Evolutionary conservation across 2,113 vertebrate species (phyloP).

Genomic region (Psammodynastes pulverulentus): DNA sequence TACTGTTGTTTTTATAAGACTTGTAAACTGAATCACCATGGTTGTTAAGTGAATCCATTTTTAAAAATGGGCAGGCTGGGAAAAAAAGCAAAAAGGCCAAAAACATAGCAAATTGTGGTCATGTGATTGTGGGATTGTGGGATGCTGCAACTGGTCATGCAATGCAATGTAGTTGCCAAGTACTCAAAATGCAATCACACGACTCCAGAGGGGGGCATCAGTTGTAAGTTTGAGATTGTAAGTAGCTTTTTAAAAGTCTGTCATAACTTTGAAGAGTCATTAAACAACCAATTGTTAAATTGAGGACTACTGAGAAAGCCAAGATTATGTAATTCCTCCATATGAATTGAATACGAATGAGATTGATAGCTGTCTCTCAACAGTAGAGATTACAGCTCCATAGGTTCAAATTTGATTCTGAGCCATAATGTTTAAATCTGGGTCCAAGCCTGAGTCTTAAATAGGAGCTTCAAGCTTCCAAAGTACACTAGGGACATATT

Average conservation of each 20-base stretch:
- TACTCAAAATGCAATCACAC: neutral
- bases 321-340: neutral
- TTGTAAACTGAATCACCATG: neutral
- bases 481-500: neutral
- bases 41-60: neutral
- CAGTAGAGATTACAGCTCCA: neutral
- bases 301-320: neutral
- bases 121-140: neutral
- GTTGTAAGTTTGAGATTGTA: neutral
- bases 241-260: neutral
- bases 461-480: neutral
- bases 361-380: neutral
- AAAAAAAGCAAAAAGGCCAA: neutral
- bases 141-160: neutral
- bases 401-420: neutral
- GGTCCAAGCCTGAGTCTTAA: neutral
- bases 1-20: neutral
- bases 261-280: neutral
- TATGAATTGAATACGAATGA: neutral
- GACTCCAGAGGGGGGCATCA: neutral
- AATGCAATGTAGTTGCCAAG: neutral
- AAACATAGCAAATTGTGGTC: neutral
- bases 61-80: neutral
- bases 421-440: neutral
- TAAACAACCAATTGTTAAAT: neutral